Conservation (phyloP, 2,113 vertebrate genomes). For the Percina caprodes region DNA sequence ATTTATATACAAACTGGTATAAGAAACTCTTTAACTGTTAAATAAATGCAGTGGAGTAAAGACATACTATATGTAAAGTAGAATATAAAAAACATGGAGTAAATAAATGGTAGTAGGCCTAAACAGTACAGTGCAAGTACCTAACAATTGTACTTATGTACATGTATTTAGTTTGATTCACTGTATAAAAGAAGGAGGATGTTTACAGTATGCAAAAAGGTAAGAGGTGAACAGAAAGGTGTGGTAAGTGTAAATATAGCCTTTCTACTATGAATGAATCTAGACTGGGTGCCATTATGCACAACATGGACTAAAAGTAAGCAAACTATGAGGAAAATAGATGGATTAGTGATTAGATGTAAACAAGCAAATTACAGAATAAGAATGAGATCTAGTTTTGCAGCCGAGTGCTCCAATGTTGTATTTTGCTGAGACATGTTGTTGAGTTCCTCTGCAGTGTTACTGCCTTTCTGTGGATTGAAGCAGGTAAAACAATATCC, state of each 20-base stretch:
- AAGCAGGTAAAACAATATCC: neutral
- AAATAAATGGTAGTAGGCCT: too few species aligned
- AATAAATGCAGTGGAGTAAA: too few species aligned
- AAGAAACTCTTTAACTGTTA: too few species aligned
- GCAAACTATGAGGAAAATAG: too few species aligned
- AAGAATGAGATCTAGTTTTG: neutral
- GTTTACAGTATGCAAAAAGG: neutral
- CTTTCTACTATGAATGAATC: neutral
- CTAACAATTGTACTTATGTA: too few species aligned
- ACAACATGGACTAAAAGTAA: neutral
- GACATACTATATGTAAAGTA: too few species aligned
- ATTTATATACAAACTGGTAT: too few species aligned
- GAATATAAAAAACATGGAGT: too few species aligned
- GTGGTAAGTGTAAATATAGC: constrained; percentile 22
- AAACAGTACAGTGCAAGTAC: too few species aligned
- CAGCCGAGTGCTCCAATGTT: neutral
- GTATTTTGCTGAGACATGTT: neutral
- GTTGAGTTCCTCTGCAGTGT: neutral
- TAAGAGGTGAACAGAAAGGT: neutral
- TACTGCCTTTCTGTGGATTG: neutral
- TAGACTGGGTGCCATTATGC: neutral
- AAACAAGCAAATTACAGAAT: neutral
- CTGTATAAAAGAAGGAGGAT: neutral
- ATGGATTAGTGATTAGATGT: too few species aligned
- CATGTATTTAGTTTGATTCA: neutral